phyloP scores from a whole-genome alignment of 2,797 vertebrate species.

The Leptatherina wallacei region DNA sequence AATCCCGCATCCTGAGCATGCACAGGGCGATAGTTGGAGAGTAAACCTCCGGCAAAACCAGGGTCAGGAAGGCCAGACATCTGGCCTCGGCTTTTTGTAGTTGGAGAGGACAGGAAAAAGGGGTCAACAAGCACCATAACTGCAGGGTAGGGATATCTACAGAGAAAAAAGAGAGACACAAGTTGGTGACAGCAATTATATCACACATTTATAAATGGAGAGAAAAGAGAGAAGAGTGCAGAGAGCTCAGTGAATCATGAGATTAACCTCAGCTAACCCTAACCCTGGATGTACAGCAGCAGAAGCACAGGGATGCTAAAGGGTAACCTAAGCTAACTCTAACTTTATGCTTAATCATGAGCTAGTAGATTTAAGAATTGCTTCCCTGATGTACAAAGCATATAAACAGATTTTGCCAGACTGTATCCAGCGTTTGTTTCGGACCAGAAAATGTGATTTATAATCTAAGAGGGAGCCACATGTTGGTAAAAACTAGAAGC shows the following conservation, averaged over 20 bases:
- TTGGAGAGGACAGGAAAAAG: background rate
- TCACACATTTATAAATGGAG: background rate
- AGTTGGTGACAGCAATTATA: background rate
- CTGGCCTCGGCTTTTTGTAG: background rate
- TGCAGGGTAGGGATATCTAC: background rate
- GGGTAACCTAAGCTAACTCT: background rate
- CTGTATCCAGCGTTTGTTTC: too few species aligned
- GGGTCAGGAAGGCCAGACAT: background rate
- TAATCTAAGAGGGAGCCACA: too few species aligned
- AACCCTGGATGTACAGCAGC: background rate
- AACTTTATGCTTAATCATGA: background rate
- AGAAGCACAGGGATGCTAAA: background rate
- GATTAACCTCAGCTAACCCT: background rate
- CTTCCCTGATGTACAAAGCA: too few species aligned
- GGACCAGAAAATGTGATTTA: too few species aligned
- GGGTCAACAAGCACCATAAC: background rate
- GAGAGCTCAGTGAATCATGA: background rate
- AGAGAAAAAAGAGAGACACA: background rate
- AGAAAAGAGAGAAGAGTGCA: background rate
- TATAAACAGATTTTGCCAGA: too few species aligned
- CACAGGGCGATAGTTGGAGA: background rate
- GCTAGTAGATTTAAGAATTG: too few species aligned
- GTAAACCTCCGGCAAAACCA: background rate
- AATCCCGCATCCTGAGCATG: background rate
- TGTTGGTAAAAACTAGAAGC: too few species aligned